These are phyloP conservation scores for Copsychus sechellarum DNA, from an alignment of 2,113 vertebrate genomes.

Conservation along the genomic window DNA sequence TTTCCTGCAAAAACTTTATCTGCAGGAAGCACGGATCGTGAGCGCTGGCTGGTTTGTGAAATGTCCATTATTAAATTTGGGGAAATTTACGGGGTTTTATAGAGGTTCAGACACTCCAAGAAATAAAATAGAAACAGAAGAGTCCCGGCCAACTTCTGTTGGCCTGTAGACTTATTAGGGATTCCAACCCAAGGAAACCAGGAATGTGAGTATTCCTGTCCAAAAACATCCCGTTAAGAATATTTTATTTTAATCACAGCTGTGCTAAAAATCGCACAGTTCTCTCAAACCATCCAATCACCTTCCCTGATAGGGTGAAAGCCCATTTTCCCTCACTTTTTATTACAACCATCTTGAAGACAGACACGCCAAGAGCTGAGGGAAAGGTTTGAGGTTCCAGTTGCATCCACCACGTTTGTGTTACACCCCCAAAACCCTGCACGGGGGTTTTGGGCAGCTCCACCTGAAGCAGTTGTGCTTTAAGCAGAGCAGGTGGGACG, in stretches of 20 bases:
- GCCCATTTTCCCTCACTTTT: conserved; percentile 48
- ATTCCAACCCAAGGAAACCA: background rate
- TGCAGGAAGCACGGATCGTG: background rate
- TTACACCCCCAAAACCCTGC: conserved; percentile 17
- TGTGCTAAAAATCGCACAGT: background rate
- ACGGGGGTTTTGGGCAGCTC: background rate
- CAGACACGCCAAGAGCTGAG: conserved; percentile 38
- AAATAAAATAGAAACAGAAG: conserved; percentile 39
- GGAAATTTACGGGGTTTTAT: background rate
- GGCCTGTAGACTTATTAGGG: background rate
- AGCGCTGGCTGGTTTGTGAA: background rate
- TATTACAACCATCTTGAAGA: conserved; percentile 46
- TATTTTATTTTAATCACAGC: conserved; percentile 45
- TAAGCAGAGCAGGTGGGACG: background rate
- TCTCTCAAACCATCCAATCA: background rate
- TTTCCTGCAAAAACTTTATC: background rate
- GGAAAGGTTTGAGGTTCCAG: background rate
- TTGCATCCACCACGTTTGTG: background rate
- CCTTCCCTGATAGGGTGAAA: background rate
- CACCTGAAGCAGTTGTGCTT: background rate
- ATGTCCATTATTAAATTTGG: background rate
- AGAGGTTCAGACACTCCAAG: conserved; percentile 43
- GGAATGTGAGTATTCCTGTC: conserved; percentile 30
- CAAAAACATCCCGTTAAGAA: conserved; percentile 32
- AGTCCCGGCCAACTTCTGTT: conserved; percentile 32